phyloP scores from a whole-genome alignment of 2,888 invertebrate genomes.

The Rhagophthalmus giganteus region DNA sequence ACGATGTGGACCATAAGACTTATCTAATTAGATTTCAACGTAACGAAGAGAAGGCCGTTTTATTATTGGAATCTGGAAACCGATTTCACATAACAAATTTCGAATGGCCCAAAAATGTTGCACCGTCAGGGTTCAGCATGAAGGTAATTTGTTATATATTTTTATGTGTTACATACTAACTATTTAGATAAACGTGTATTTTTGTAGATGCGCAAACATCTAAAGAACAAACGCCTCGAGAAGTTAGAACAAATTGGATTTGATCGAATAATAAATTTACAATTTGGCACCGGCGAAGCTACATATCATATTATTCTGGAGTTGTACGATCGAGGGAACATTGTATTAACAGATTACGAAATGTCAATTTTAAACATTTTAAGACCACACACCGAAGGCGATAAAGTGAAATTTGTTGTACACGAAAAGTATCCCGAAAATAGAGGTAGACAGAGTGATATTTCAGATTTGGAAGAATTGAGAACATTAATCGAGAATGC shows the following conservation, averaged over 20 bases:
- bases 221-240: constrained; percentile 93
- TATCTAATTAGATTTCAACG: constrained; percentile 88
- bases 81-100: constrained; percentile 92
- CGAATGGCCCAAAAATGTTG: constrained; percentile 98
- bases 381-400: constrained; percentile 88
- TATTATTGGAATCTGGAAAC: constrained; percentile 92
- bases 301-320: constrained; percentile 95
- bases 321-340: constrained; percentile 94
- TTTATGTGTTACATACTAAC: not conserved
- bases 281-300: constrained; percentile 92
- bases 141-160: constrained; percentile 70
- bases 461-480: constrained; percentile 61
- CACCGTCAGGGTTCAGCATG: constrained; percentile 96
- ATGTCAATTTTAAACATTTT: constrained; percentile 91
- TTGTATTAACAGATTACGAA: constrained; percentile 89
- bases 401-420: constrained; percentile 88
- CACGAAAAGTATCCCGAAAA: constrained; percentile 88
- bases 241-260: constrained; percentile 82
- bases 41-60: constrained; percentile 82
- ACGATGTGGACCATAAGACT: constrained; percentile 95
- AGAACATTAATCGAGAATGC: constrained; percentile 63
- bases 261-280: constrained; percentile 92
- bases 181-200: not conserved
- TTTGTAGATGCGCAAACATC: constrained; percentile 86
- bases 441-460: constrained; percentile 68